These are phyloP conservation scores for Pilophorus perplexus DNA, from an alignment of 2,888 invertebrate genomes.

Conservation along the genomic window DNA sequence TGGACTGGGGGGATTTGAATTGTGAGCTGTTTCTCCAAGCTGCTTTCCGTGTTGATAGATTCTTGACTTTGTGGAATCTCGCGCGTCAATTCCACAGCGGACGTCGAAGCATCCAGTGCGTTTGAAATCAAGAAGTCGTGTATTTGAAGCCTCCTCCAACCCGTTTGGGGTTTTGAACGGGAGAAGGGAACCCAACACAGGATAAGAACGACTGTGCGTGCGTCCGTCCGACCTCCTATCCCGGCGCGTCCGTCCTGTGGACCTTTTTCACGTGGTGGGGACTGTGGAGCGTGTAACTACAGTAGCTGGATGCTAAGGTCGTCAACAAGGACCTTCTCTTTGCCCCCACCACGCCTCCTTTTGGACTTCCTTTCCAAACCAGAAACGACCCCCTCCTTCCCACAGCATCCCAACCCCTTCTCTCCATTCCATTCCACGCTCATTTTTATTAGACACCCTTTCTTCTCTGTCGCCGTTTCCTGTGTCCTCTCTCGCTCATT, in stretches of 20 bases:
- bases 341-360: conserved; percentile 3
- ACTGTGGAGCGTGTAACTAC: conserved; percentile 14
- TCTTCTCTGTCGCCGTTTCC: not conserved
- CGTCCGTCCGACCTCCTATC: not conserved
- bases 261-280: not conserved
- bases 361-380: conserved; percentile 20
- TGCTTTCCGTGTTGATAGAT: no score
- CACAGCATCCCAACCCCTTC: not conserved
- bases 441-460: conserved; percentile 8
- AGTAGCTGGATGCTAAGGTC: conserved; percentile 31
- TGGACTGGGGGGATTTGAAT: no score
- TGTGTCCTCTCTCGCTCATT: not conserved
- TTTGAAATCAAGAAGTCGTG: no score
- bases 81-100: no score
- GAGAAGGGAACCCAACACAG: conserved; percentile 16
- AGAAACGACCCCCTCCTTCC: conserved; percentile 11
- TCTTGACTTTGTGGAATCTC: no score
- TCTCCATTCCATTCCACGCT: conserved; percentile 26
- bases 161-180: not conserved
- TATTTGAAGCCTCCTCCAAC: not conserved
- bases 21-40: no score
- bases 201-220: conserved; percentile 19
- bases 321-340: conserved; percentile 26
- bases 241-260: conserved; percentile 11
- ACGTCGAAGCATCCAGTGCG: no score